These are phyloP conservation scores for Dermochelys coriacea DNA, from an alignment of 2,797 vertebrate species.

Conservation along the genomic window DNA sequence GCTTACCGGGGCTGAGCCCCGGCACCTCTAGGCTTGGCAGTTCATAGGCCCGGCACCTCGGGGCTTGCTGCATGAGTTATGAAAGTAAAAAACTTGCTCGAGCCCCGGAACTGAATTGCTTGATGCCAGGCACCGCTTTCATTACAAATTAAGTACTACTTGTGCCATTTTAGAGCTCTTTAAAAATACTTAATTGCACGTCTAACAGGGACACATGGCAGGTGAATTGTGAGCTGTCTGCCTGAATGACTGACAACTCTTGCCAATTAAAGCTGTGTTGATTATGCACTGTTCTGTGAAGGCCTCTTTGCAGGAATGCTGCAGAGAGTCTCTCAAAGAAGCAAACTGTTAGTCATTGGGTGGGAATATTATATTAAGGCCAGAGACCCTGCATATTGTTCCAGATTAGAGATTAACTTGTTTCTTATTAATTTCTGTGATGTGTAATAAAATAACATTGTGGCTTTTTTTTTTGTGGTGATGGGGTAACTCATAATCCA, in stretches of 20 bases:
- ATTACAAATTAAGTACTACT: background rate
- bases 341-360: conserved; percentile 65
- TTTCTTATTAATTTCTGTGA: conserved; percentile 75
- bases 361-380: conserved; percentile 63
- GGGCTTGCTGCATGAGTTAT: no score
- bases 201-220: conserved; percentile 35
- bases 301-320: conserved; percentile 57
- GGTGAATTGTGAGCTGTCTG: conserved; percentile 36
- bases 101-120: no score
- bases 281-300: conserved; percentile 62
- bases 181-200: background rate
- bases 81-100: no score
- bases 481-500: conserved; percentile 55
- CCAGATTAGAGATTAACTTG: conserved; percentile 72
- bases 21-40: no score
- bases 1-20: no score
- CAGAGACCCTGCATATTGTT: conserved; percentile 65
- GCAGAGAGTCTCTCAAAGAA: conserved; percentile 61
- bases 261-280: conserved; percentile 68
- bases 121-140: no score
- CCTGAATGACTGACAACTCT: conserved; percentile 57
- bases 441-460: conserved; percentile 48
- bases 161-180: background rate
- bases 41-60: no score
- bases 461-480: conserved; percentile 49